Base-by-base conservation (phyloP, 64 coral and sea anemone genomes). In the Hydrozoanthus tunicans region DNA sequence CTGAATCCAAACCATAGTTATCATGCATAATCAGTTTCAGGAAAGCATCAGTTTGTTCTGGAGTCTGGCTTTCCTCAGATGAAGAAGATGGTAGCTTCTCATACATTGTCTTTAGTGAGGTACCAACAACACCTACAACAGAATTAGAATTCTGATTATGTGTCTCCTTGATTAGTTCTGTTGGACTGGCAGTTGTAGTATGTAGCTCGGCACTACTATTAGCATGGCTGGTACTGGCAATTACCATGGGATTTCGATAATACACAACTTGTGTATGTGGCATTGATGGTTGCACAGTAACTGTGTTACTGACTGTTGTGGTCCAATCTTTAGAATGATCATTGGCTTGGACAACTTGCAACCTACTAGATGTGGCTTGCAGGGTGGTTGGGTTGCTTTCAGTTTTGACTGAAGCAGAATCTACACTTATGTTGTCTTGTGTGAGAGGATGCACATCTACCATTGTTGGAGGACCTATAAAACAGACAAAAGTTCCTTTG, bases 11-110 rank as follows among this genome's bases (percentile, higher is more conserved):
- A 4, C 84, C 84, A 43, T 74, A 74, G 51, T 88, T 88, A 7
- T 88, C 84, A 88, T 88, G 84, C 55, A 88, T 72, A 74, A 88
- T 88, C 60, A 88, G 51, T 11, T 74, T 88, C 6, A 88, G 23
- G 74, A 88, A 73, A 60, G 84, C 57, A 88, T 88, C 84, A n/a
- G 68, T 88, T 88, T 88, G 68, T 61, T 88, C 84, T 60, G 68
- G 27, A 17, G 10, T 5, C 7, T 74, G 20, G 25, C 14, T 43
- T 15, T 88, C 25, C 7, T 74, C 84, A 73, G 11, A 27, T 2
- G 84, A 88, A 1, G 54, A 73, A 7, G 84, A 57, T 15, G 68
- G 24, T 25, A 32, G 68, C 10, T 88, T 73, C 53, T 88, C 69
- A 27, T 43, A 82, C 27, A 65, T 11, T 53, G 59, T 17, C 62